These are phyloP conservation scores for Tychaedon coryphoeus DNA, from an alignment of 2,113 vertebrate species.

Conservation along the genomic window DNA sequence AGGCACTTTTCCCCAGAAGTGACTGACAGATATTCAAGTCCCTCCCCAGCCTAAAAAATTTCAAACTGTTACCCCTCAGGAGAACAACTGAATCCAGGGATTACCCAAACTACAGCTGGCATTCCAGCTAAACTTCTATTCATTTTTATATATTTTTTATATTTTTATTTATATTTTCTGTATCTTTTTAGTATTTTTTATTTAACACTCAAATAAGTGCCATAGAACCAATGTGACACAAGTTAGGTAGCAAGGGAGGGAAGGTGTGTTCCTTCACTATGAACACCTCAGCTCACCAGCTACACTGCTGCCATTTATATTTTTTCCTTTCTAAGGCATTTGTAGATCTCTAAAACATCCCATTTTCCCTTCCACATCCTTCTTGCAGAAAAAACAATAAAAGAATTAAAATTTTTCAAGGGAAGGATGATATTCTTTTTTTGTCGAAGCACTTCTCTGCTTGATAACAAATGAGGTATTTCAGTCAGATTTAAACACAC, in stretches of 20 bases:
- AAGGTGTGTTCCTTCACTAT: not conserved
- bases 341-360: not conserved
- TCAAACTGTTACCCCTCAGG: not conserved
- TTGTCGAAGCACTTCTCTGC: not conserved
- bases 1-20: not conserved
- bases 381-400: not conserved
- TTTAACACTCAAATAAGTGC: not conserved
- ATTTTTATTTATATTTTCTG: no score
- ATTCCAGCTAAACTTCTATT: not conserved
- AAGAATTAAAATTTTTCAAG: not conserved
- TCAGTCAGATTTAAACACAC: not conserved
- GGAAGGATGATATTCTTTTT: not conserved
- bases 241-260: not conserved
- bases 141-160: not conserved
- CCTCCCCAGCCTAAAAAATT: not conserved
- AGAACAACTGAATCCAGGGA: not conserved
- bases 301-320: not conserved
- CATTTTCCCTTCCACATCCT: not conserved
- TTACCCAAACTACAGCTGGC: not conserved
- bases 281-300: not conserved
- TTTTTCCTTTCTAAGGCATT: not conserved
- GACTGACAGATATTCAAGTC: not conserved
- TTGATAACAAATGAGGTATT: not conserved
- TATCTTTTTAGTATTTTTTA: no score
- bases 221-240: accelerated